A percentile compares a stretch with the other conserved stretches of the same genome.
phyloP scores from a whole-genome alignment of 2,113 vertebrate genomes.

The Microtus montanus region DNA sequence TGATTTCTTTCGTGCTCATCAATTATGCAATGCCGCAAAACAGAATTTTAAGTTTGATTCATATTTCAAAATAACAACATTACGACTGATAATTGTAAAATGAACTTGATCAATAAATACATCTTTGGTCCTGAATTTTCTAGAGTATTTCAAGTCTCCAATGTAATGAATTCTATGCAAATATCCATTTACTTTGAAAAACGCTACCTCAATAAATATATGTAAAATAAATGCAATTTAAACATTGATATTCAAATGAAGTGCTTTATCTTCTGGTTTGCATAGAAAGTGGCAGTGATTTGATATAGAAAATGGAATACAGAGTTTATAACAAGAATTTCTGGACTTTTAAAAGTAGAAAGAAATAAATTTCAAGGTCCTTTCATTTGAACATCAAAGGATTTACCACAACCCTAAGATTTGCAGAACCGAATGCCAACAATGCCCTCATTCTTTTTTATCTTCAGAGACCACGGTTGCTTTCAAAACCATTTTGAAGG shows the following conservation, averaged over 20 bases:
- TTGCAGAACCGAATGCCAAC: constrained; percentile 71
- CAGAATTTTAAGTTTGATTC: constrained; percentile 5
- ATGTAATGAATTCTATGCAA: constrained; percentile 39
- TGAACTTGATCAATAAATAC: background rate
- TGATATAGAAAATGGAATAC: constrained; percentile 20
- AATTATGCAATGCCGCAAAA: background rate
- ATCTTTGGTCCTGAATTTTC: constrained; percentile 2
- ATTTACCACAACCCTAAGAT: constrained; percentile 67
- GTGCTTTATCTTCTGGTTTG: background rate
- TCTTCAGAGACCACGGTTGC: constrained; percentile 81
- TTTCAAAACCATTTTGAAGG: constrained; percentile 81
- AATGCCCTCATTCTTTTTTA: constrained; percentile 71
- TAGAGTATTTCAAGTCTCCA: constrained; percentile 34
- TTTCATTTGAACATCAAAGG: constrained; percentile 80
- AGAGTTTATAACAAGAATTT: constrained; percentile 42
- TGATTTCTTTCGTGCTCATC: background rate
- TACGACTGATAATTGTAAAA: background rate
- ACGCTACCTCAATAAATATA: constrained; percentile 40
- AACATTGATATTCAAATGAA: constrained; percentile 55
- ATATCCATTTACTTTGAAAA: constrained; percentile 53
- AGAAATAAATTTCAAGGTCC: constrained; percentile 71
- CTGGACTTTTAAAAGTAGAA: constrained; percentile 33
- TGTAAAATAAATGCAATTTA: constrained; percentile 64
- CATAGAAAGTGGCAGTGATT: constrained; percentile 45
- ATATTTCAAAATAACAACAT: constrained; percentile 40